Percentiles rank a stretch among this genome's conserved stretches.
phyloP scores from a whole-genome alignment of 2,888 invertebrate genomes.

The Cheilosia vernalis region DNA sequence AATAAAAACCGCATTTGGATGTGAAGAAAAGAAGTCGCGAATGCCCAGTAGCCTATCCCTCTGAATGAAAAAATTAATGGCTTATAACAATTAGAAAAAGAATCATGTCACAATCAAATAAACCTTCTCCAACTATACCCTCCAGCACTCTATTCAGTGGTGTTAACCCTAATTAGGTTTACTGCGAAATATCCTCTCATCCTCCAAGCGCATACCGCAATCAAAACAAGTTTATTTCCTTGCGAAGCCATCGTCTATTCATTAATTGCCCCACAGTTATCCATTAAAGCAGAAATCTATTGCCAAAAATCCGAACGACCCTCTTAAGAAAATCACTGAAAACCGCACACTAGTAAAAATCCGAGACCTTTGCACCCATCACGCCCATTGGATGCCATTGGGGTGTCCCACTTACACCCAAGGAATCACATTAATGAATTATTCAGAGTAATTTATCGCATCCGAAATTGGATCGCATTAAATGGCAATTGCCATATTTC shows the following conservation, averaged over 20 bases:
- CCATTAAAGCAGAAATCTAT: slow-evolving; percentile 29
- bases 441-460: slow-evolving; percentile 76
- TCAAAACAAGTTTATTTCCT: slow-evolving; percentile 62
- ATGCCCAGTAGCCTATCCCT: too few relatives aligned
- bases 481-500: slow-evolving; percentile 78
- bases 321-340: slow-evolving; percentile 60
- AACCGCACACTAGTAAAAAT: slow-evolving; percentile 56
- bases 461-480: slow-evolving; percentile 77
- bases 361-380: slow-evolving; percentile 26
- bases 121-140: not conserved
- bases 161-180: not conserved
- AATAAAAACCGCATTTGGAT: too few relatives aligned
- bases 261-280: slow-evolving; percentile 66
- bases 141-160: not conserved
- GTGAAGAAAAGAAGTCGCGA: too few relatives aligned
- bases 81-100: too few relatives aligned
- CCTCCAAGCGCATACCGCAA: slow-evolving; percentile 18
- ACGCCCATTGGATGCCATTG: slow-evolving; percentile 1
- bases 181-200: not conserved
- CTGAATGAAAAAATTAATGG: too few relatives aligned
- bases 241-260: slow-evolving; percentile 70
- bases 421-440: slow-evolving; percentile 74
- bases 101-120: too few relatives aligned
- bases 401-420: slow-evolving; percentile 38
- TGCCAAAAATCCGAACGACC: slow-evolving; percentile 50